A percentile compares a stretch with the other conserved stretches of the same genome.
Conservation (phyloP, 2,797 vertebrate species). For the Poliocrania exsul region DNA sequence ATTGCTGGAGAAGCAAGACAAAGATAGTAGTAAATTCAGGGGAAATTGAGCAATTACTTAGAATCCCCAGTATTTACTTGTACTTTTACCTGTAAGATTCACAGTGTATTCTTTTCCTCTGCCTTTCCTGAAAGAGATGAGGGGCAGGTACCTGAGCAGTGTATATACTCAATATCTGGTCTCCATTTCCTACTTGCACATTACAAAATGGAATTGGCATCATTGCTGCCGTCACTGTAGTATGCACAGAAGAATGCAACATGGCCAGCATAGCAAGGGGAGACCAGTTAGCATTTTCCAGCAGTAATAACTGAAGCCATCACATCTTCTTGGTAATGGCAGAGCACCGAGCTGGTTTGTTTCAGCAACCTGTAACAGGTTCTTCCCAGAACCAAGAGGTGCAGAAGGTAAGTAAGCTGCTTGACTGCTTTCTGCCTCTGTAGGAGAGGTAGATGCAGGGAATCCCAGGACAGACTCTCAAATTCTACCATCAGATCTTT, state of each 20-base stretch:
- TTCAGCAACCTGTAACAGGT: neutral
- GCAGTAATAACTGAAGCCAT: neutral
- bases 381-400: neutral
- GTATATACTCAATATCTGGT: neutral
- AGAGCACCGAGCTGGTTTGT: neutral
- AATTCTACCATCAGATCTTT: neutral
- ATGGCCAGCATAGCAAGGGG: neutral
- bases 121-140: neutral
- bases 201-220: neutral
- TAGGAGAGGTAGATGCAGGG: neutral
- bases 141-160: neutral
- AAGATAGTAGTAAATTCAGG: neutral
- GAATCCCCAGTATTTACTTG: neutral
- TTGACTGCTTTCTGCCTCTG: neutral
- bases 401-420: neutral
- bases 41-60: neutral
- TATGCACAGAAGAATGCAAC: neutral
- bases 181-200: neutral
- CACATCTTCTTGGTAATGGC: neutral
- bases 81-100: neutral
- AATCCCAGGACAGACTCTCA: neutral
- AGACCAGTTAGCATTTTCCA: neutral
- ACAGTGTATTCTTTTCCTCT: neutral
- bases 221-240: neutral
- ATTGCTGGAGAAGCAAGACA: neutral